These are phyloP conservation scores for Plebejus melissa DNA, from an alignment of 2,888 invertebrate genomes.

Conservation along the genomic window DNA sequence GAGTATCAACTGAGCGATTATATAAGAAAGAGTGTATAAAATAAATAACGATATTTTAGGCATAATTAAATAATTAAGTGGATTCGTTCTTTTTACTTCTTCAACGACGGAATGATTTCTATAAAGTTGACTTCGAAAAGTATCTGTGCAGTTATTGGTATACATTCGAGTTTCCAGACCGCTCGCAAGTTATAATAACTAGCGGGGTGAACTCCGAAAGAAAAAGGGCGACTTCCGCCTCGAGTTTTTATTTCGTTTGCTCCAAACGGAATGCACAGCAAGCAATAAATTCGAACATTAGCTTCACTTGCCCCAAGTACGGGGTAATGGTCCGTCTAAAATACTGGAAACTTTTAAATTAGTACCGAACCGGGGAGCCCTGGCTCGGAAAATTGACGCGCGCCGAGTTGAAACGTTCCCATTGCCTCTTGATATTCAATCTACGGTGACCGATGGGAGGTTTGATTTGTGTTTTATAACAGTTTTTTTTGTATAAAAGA, in stretches of 20 bases:
- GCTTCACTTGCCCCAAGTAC: conserved; percentile 37
- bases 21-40: too few species aligned
- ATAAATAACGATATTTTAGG: too few species aligned
- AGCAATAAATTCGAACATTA: conserved; percentile 41
- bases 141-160: neutral
- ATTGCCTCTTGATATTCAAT: conserved; percentile 19
- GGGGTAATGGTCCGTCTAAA: conserved; percentile 46
- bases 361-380: conserved; percentile 43
- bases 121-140: neutral
- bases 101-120: neutral
- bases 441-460: neutral
- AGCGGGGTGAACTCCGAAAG: conserved; percentile 19
- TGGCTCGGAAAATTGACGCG: conserved; percentile 48
- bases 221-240: conserved; percentile 27
- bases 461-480: conserved; percentile 1
- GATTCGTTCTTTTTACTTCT: too few species aligned
- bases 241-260: conserved; percentile 31
- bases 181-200: conserved; percentile 16
- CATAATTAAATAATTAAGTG: too few species aligned
- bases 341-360: conserved; percentile 46
- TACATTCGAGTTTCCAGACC: conserved; percentile 1
- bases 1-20: too few species aligned
- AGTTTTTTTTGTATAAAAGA: neutral
- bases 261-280: conserved; percentile 34
- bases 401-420: conserved; percentile 31